Evolutionary conservation across 2,888 invertebrate genomes (phyloP).

Genomic region (Cerceris rybyensis): DNA sequence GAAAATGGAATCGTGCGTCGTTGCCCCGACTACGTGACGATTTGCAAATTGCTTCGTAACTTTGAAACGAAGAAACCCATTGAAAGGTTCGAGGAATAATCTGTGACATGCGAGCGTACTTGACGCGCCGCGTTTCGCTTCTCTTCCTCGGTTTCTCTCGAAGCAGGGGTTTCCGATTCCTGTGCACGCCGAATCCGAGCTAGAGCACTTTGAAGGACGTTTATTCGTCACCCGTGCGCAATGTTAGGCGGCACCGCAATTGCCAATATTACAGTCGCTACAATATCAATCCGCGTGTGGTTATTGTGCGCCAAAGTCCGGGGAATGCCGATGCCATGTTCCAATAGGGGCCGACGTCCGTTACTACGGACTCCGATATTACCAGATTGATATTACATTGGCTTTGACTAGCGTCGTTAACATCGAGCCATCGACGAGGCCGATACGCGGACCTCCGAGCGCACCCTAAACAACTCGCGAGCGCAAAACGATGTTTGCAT

Average conservation of each 20-base stretch:
- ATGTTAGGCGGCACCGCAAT: constrained; percentile 38
- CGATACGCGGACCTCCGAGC: constrained; percentile 25
- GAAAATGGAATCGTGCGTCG: no score
- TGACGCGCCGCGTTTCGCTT: neutral
- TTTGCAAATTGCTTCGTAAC: no score
- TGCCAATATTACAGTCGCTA: constrained; percentile 40
- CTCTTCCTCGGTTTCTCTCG: neutral
- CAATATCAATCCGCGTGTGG: constrained; percentile 50
- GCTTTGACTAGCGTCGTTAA: constrained; percentile 48
- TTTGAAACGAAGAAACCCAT: neutral
- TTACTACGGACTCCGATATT: constrained; percentile 34
- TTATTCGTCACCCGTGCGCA: constrained; percentile 8
- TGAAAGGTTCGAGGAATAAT: neutral
- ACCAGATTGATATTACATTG: constrained; percentile 51
- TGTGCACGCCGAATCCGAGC: neutral
- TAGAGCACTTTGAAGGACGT: constrained; percentile 9
- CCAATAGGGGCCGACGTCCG: constrained; percentile 28
- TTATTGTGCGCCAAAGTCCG: constrained; percentile 39
- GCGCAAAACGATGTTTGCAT: constrained; percentile 19
- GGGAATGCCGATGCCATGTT: constrained; percentile 37
- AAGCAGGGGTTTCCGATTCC: neutral
- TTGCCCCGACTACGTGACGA: no score
- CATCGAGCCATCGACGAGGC: constrained; percentile 41
- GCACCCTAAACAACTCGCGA: constrained; percentile 42
- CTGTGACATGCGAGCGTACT: neutral